phyloP scores from a whole-genome alignment of 2,113 vertebrate genomes.

The Sus scrofa region T2T-Sscrofa CM000819.6:125584001-125584500 shows the following conservation, averaged over 20 bases:
- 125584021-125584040: background rate
- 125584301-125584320: background rate
- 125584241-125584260: background rate
- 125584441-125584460: background rate
- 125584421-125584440: background rate
- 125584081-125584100: slow-evolving; percentile 8
- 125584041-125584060: slow-evolving; percentile 7
- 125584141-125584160: background rate
- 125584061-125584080: background rate
- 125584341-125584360: background rate
- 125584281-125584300: background rate
- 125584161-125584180: background rate
- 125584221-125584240: too few species aligned
- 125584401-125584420: background rate
- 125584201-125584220: background rate
- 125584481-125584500: background rate
- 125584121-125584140: background rate
- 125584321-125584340: background rate
- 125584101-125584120: background rate
- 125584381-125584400: background rate
- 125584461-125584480: background rate
- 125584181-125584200: too few species aligned
- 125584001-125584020: background rate
- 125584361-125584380: background rate
- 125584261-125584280: background rate